Conservation (phyloP, 1,140 invertebrate species). For the Meteorus sp. region DNA sequence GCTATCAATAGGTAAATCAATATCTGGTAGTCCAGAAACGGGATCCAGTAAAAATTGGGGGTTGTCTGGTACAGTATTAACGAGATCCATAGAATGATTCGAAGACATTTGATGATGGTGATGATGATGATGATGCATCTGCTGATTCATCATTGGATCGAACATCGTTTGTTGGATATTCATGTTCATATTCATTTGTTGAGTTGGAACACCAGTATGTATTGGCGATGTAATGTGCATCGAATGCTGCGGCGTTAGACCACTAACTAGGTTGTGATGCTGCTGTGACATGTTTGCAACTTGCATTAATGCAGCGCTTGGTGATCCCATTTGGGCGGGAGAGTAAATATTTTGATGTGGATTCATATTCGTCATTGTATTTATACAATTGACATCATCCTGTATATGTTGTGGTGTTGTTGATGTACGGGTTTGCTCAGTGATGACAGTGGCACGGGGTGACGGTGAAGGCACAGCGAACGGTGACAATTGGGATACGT, state of each 20-base stretch:
- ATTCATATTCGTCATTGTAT: conserved; percentile 60
- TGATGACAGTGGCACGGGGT: conserved; percentile 58
- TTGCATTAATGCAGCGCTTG: conserved; percentile 34
- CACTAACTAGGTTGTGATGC: conserved; percentile 41
- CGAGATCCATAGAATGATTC: conserved; percentile 42
- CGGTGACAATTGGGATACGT: conserved; percentile 56
- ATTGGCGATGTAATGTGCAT: conserved; percentile 32
- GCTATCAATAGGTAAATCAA: conserved; percentile 46
- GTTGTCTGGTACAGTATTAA: conserved; percentile 39
- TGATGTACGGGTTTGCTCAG: conserved; percentile 57
- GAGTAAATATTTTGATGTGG: conserved; percentile 61
- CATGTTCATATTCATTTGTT: conserved; percentile 43
- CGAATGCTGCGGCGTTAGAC: conserved; percentile 20
- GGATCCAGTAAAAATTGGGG: conserved; percentile 50
- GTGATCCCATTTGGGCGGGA: conserved; percentile 53
- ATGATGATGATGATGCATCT: conserved; percentile 49
- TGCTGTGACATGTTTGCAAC: conserved; percentile 44
- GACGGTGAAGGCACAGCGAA: conserved; percentile 56
- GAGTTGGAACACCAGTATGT: conserved; percentile 46
- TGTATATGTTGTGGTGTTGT: conserved; percentile 60
- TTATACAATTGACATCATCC: conserved; percentile 58
- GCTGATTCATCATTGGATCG: conserved; percentile 51
- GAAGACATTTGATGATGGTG: conserved; percentile 41
- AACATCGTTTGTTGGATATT: conserved; percentile 46
- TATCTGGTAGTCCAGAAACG: conserved; percentile 46